Evolutionary conservation across 2,888 invertebrate species (phyloP).

Genomic region (Drosophila kambysellisi): DNA sequence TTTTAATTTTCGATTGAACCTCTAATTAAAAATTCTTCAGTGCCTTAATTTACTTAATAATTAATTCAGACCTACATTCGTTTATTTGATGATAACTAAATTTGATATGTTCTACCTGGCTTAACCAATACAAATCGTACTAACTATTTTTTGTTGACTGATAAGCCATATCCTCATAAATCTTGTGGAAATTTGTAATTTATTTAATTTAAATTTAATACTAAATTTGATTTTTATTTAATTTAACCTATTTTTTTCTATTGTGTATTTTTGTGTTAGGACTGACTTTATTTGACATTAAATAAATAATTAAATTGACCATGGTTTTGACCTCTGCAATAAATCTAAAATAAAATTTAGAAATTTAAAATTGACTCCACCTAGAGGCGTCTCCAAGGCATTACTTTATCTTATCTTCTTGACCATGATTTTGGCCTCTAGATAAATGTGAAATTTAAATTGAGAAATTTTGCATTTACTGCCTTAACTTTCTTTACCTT

Average conservation of each 20-base stretch:
- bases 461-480: not conserved
- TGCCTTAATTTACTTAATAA: not conserved
- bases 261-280: not conserved
- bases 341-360: not conserved
- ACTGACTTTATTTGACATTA: not conserved
- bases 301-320: not conserved
- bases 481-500: not conserved
- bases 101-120: not conserved
- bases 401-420: not conserved
- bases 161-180: not conserved
- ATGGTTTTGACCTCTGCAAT: not conserved
- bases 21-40: not conserved
- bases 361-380: not conserved
- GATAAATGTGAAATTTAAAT: not conserved
- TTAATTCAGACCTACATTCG: not conserved
- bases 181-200: not conserved
- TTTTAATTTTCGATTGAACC: not conserved
- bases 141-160: not conserved
- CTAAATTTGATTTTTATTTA: not conserved
- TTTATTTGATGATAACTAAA: no score
- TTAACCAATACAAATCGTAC: not conserved
- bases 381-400: not conserved
- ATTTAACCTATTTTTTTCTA: rapidly evolving
- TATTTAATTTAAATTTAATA: not conserved
- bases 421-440: not conserved